Evolutionary conservation across 2,113 vertebrate species (phyloP).

Genomic region (Phrynosoma platyrhinos): DNA sequence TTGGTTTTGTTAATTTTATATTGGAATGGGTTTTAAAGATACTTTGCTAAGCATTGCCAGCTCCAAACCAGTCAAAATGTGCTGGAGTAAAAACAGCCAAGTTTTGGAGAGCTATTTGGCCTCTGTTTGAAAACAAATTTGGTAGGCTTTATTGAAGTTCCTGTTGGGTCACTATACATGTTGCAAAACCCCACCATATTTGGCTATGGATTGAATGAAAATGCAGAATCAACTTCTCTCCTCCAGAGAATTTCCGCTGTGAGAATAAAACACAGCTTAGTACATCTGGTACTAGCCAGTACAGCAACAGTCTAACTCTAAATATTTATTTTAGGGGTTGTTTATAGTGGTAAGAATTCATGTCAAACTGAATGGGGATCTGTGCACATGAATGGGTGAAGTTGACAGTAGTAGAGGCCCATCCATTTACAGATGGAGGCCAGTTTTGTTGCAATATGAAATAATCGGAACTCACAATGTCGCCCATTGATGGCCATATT

Average conservation of each 20-base stretch:
- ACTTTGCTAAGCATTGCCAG: constrained; percentile 15
- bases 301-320: constrained; percentile 11
- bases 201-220: constrained; percentile 2
- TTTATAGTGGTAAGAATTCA: background rate
- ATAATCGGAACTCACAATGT: background rate
- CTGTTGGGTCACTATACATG: background rate
- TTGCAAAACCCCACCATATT: background rate
- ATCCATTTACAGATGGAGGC: background rate
- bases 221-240: background rate
- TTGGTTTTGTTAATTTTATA: constrained; percentile 14
- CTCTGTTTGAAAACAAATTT: constrained; percentile 16
- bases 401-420: background rate
- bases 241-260: background rate
- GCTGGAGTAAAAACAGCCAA: background rate
- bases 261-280: background rate
- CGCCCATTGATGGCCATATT: background rate
- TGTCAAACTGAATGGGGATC: background rate
- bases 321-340: constrained; percentile 6
- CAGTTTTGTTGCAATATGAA: background rate
- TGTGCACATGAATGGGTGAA: background rate
- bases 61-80: constrained; percentile 20
- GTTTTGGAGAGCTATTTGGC: background rate
- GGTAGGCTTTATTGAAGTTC: constrained; percentile 11
- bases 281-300: background rate
- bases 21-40: background rate